Conservation (phyloP, 2,113 vertebrate species). For the Perca flavescens region DNA sequence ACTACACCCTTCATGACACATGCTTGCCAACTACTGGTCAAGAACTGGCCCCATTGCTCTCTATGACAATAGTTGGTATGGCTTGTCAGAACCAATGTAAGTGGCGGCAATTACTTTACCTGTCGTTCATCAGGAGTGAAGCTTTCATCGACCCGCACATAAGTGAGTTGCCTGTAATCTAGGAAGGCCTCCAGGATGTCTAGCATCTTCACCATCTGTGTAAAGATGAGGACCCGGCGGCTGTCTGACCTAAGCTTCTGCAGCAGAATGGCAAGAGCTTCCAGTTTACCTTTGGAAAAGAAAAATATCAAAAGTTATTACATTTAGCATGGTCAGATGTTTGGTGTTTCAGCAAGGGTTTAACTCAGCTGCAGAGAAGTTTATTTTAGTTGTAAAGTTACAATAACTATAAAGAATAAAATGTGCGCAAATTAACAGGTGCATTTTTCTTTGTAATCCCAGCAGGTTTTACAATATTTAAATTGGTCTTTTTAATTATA, state of each 20-base stretch:
- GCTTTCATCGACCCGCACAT: conserved; percentile 94
- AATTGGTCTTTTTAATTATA: not conserved
- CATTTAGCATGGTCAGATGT: not conserved
- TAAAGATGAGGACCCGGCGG: conserved; percentile 93
- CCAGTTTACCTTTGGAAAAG: conserved; percentile 90
- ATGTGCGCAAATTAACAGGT: not conserved
- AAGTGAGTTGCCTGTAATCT: conserved; percentile 91
- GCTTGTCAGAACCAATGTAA: not conserved
- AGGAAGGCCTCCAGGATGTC: conserved; percentile 90
- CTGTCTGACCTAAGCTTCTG: conserved; percentile 92
- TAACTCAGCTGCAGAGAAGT: not conserved
- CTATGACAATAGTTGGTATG: not conserved
- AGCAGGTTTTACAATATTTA: not conserved
- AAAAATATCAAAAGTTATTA: not conserved
- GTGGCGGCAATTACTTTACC: conserved; percentile 76
- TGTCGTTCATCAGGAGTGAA: conserved; percentile 90
- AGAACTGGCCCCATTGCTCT: not conserved
- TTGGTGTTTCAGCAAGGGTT: no score
- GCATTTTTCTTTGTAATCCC: not conserved
- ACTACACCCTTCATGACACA: not conserved
- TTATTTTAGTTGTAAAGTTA: not conserved
- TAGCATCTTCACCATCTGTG: conserved; percentile 89
- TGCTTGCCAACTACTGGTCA: not conserved
- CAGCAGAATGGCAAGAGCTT: conserved; percentile 93
- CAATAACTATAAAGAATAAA: not conserved